Evolutionary conservation across 2,888 invertebrate species (phyloP), one percentile per base, ranked within the genome.

Genomic region (Folsomia candida): DNA sequence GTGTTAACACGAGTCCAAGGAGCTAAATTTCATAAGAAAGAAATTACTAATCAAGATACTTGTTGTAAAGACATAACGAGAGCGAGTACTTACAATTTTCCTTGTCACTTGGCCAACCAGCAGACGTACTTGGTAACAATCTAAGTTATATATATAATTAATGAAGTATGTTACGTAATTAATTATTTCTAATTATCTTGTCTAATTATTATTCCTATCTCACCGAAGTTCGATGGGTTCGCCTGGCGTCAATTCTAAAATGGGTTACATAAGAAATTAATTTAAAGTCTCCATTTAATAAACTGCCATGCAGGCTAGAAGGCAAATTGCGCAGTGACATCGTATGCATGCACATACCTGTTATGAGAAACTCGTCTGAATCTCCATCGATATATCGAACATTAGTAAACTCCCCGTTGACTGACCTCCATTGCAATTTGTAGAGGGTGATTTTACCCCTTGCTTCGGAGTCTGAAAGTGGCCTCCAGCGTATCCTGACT

Each of bases 351-450:
- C n/a, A n/a, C 63, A 27, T 64, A 78, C 78, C 78, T 54, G 77
- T 76, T 22, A 78, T 70, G 11, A 75, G 58, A 54, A 74, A 77
- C 61, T 78, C 78, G 11, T 70, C 67, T 0, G 75, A 70, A 51
- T 67, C 62, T 0, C 78, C 78, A 67, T 75, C 73, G 47, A 78
- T 69, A 51, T 74, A 75, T 51, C 74, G 60, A 20, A 78, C 77
- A 65, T 78, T 76, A 6, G 69, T 75, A 58, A 77, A 78, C 22
- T 72, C 72, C 1, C 74, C 76, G 27, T 72, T 68, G 11, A 72
- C 66, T 0, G 71, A 65, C 60, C 76, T 70, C 78, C 77, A 78
- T 68, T 77, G 77, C 24, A 78, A 71, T 73, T 78, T 78, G 68
- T 77, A 78, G 68, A 75, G 25, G 29, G 71, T 72, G 59, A 78